Evolutionary conservation across 2,113 vertebrate genomes (phyloP), one percentile per base, ranked within the genome.

Genomic region (Clarias batrachus): DNA sequence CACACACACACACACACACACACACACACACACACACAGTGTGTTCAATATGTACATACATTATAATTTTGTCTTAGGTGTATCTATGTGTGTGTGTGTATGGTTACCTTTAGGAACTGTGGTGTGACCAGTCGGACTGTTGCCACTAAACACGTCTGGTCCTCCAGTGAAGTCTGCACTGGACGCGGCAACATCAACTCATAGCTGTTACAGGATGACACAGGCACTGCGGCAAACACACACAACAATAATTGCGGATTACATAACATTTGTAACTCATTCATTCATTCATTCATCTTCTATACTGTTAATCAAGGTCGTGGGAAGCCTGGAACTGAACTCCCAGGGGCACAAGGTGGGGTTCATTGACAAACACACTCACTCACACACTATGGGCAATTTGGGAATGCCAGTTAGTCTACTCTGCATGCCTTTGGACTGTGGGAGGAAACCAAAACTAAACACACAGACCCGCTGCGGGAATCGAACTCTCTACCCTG

Each of bases 71-170:
- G 1, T 23, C 5, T 11, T 27, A 6, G 0, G 54, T 81, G 12
- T 52, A 33, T 81, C 30, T 27, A 59, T 41, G n/a, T n/a, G 76
- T 71, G 76, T 71, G 25, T 59, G 81, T 79, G 33, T 21, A 41
- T 60, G 48, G n/a, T 81, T 91, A 99, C 98, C 96, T 95, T 96
- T 21, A 98, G 87, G 92, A 96, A 96, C 89, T 96, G 94, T 0
- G 95, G 93, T 0, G 94, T 97, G 91, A 97, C 94, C 0, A 98
- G 89, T 87, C 96, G 95, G 27, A 98, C 95, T 2, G 95, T 97
- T 3, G 98, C 98, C 19, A 99, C 95, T 74, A 99, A 93, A 94
- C 96, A 98, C 90, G 96, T 94, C 90, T 96, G 95, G 89, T 98
- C 96, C 89, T 97, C 96, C n/a, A 94, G 89, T 76, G 96, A 94